phyloP scores from a whole-genome alignment of 2,113 vertebrate species.

The Coracopsis vasa region DNA sequence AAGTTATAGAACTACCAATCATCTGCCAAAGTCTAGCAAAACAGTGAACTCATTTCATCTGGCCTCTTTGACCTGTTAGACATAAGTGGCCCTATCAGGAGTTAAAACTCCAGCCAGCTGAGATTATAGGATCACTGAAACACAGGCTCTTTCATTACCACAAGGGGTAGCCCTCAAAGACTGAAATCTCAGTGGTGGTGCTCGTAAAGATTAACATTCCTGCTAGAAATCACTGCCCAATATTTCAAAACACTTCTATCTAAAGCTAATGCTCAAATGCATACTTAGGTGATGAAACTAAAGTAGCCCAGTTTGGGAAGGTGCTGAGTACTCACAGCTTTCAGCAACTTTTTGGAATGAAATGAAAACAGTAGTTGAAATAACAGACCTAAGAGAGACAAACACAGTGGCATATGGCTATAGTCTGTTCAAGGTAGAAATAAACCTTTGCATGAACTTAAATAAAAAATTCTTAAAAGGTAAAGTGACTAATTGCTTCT shows the following conservation, averaged over 20 bases:
- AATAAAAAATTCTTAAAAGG: background rate
- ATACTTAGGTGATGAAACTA: background rate
- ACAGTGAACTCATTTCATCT: background rate
- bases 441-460: background rate
- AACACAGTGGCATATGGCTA: background rate
- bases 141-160: background rate
- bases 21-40: background rate
- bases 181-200: background rate
- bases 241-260: background rate
- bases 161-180: background rate
- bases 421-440: background rate
- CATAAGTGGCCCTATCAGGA: background rate
- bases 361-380: background rate
- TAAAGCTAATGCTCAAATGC: background rate
- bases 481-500: conserved; percentile 7
- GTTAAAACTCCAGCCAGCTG: background rate
- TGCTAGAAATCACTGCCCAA: conserved; percentile 11
- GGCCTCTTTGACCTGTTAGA: background rate
- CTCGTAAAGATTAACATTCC: background rate
- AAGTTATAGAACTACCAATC: background rate
- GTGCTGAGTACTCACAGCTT: background rate
- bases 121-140: conserved; percentile 1
- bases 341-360: background rate
- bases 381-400: background rate
- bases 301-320: background rate